Percentiles rank a stretch among this genome's conserved stretches.
Conservation (phyloP, 2,888 invertebrate genomes). For the Sphaerophoria rueppellii region DNA sequence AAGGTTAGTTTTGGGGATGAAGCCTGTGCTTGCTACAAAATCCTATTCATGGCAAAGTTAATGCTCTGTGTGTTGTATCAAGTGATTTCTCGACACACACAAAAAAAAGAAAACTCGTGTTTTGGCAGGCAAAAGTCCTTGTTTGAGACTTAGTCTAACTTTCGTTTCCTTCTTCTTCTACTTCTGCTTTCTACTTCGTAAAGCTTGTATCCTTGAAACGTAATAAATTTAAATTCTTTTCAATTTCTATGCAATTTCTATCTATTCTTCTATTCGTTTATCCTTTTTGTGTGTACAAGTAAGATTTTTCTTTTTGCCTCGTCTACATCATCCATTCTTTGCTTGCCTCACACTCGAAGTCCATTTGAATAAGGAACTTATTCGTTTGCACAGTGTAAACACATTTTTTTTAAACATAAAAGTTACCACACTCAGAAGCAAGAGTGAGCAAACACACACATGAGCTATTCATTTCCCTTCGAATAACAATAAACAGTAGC, state of each 20-base stretch:
- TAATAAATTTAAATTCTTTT: conserved; percentile 71
- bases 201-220: conserved; percentile 25
- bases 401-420: conserved; percentile 59
- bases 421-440: conserved; percentile 60
- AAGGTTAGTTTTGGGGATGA: conserved; percentile 5
- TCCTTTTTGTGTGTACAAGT: conserved; percentile 31
- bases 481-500: conserved; percentile 56
- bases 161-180: conserved; percentile 4
- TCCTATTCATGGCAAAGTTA: conserved; percentile 46
- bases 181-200: background rate
- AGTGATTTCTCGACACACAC: conserved; percentile 51
- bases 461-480: conserved; percentile 61
- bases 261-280: conserved; percentile 28
- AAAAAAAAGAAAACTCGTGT: conserved; percentile 35
- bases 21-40: conserved; percentile 22
- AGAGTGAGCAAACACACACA: conserved; percentile 44
- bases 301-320: conserved; percentile 1
- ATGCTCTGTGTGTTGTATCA: conserved; percentile 49
- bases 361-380: conserved; percentile 53
- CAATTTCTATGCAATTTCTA: conserved; percentile 42
- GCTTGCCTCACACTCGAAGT: conserved; percentile 8
- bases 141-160: conserved; percentile 24
- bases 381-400: conserved; percentile 69
- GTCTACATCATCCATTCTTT: conserved; percentile 29
- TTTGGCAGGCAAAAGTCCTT: conserved; percentile 62